These are phyloP conservation scores for Mythimna vitellina DNA, from an alignment of 2,888 invertebrate genomes.

Conservation along the genomic window DNA sequence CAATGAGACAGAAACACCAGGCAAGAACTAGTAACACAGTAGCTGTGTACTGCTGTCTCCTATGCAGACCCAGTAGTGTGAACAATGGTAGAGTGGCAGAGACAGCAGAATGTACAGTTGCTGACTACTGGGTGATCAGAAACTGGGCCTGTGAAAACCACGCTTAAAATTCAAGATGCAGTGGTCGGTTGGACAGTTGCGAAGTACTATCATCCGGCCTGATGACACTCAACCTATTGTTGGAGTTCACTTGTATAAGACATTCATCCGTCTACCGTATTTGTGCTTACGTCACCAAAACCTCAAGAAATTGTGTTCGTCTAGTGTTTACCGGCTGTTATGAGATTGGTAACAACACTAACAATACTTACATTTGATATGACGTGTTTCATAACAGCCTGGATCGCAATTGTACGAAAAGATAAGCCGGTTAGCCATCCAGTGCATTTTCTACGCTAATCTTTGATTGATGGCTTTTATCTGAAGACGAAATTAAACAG, in stretches of 20 bases:
- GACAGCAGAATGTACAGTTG: no score
- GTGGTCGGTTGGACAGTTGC: background rate
- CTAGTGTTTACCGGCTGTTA: slow-evolving; percentile 2
- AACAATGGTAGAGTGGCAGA: no score
- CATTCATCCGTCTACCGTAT: slow-evolving; percentile 11
- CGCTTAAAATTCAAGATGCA: background rate
- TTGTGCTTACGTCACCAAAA: slow-evolving; percentile 15
- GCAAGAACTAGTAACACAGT: no score
- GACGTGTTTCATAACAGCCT: slow-evolving; percentile 17
- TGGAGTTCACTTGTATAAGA: background rate
- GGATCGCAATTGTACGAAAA: slow-evolving; percentile 33
- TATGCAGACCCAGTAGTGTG: no score
- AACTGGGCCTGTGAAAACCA: no score
- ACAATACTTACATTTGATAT: slow-evolving; percentile 3
- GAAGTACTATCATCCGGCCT: no score
- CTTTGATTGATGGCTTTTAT: slow-evolving; percentile 43
- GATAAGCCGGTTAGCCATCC: slow-evolving; percentile 38
- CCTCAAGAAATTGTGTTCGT: slow-evolving; percentile 21
- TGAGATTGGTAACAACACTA: slow-evolving; percentile 11
- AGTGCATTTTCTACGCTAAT: slow-evolving; percentile 29
- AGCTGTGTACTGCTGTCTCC: no score
- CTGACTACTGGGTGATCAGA: no score
- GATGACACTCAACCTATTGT: slow-evolving; percentile 12
- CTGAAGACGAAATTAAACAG: slow-evolving; percentile 42
- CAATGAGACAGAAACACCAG: no score